Evolutionary conservation across 2,797 vertebrate genomes (phyloP).

Genomic region (Chelon labrosus): DNA sequence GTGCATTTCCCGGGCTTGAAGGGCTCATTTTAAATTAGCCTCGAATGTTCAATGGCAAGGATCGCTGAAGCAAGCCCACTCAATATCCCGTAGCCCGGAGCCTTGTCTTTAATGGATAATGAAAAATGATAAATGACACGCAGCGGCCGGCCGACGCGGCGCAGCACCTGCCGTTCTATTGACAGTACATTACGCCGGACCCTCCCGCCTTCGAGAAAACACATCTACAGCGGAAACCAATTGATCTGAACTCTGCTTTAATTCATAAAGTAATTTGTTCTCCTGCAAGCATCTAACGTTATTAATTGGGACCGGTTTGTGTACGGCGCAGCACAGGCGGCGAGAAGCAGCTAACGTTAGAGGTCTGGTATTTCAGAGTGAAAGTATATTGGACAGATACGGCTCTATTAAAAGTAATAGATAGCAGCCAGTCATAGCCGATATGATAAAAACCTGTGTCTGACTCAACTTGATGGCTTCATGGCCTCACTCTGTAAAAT

Average conservation of each 20-base stretch:
- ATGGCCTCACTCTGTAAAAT: constrained; percentile 53
- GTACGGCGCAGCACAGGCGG: neutral
- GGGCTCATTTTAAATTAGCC: constrained; percentile 80
- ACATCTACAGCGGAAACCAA: constrained; percentile 6
- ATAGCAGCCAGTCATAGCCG: neutral
- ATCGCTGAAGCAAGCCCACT: constrained; percentile 71
- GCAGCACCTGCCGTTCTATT: constrained; percentile 43
- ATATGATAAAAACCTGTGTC: constrained; percentile 15
- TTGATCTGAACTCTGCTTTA: constrained; percentile 21
- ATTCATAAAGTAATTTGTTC: constrained; percentile 32
- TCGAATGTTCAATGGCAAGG: constrained; percentile 70
- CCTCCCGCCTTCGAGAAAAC: neutral
- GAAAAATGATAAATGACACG: constrained; percentile 68
- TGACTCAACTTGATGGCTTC: constrained; percentile 25
- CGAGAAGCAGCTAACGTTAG: neutral
- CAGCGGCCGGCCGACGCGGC: constrained; percentile 6
- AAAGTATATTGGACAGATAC: constrained; percentile 43
- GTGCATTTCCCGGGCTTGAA: constrained; percentile 76
- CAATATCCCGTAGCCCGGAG: constrained; percentile 70
- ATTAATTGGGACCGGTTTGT: constrained; percentile 22
- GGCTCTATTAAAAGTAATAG: constrained; percentile 31
- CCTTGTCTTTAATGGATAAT: constrained; percentile 71
- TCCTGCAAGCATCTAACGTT: constrained; percentile 1
- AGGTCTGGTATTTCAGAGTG: constrained; percentile 15
- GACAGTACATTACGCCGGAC: constrained; percentile 31